phyloP scores from a whole-genome alignment of 2,888 invertebrate species.

The Eubasilissa splendida region DNA sequence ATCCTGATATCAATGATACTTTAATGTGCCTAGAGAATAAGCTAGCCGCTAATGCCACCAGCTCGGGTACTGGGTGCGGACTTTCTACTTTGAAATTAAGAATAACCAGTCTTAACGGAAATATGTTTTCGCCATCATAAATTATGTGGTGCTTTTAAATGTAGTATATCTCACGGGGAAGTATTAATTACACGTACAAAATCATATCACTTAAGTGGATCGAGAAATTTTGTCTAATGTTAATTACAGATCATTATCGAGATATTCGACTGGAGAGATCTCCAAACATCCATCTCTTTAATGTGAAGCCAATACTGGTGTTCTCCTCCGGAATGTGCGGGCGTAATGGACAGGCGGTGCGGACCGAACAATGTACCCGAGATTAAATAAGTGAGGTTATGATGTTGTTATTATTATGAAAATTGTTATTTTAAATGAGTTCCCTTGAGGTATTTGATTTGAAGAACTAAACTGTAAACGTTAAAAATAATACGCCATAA shows the following conservation, averaged over 20 bases:
- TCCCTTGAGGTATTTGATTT: no score
- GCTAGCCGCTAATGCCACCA: not conserved
- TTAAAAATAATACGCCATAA: no score
- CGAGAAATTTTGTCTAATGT: constrained; percentile 39
- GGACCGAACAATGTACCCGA: no score
- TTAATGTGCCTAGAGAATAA: not conserved
- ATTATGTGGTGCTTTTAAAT: constrained; percentile 18
- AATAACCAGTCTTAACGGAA: constrained; percentile 16
- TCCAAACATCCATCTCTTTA: not conserved
- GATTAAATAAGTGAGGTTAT: no score
- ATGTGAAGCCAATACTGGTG: no score
- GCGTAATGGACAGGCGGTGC: no score
- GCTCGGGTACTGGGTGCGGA: not conserved
- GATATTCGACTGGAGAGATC: constrained; percentile 21
- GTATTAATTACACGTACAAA: constrained; percentile 38
- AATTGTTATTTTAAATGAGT: no score
- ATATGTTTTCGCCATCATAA: constrained; percentile 28
- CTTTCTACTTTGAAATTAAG: constrained; percentile 5
- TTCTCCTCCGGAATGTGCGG: no score
- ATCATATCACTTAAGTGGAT: constrained; percentile 39
- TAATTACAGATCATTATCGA: constrained; percentile 41
- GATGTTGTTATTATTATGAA: no score
- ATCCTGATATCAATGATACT: not conserved
- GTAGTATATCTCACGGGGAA: not conserved
- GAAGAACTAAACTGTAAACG: no score